A percentile compares a stretch with the other conserved stretches of the same genome.
These are phyloP conservation scores for Sebastes oblongus DNA, from an alignment of 2,797 vertebrate species.

Conservation along the genomic window DNA sequence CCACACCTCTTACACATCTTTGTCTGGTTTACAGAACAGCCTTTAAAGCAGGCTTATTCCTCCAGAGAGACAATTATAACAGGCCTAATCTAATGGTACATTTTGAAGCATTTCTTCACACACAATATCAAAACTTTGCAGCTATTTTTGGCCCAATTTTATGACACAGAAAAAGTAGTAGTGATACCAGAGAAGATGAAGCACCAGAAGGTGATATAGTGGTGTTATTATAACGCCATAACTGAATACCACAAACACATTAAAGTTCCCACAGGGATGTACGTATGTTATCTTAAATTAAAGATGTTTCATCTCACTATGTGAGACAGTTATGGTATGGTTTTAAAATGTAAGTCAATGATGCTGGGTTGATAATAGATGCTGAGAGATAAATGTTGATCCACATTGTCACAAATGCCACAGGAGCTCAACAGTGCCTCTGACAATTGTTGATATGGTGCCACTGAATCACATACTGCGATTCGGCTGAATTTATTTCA, in stretches of 20 bases:
- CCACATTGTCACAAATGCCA: conserved; percentile 41
- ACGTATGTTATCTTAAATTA: not conserved
- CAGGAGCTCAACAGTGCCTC: conserved; percentile 31
- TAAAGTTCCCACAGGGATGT: not conserved
- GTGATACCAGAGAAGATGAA: not conserved
- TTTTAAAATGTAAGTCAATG: not conserved
- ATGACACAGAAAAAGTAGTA: not conserved
- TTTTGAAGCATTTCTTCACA: not conserved
- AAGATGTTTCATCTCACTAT: not conserved
- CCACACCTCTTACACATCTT: not conserved
- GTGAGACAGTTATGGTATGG: not conserved
- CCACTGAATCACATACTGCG: conserved; percentile 18
- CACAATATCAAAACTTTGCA: not conserved
- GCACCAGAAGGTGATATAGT: not conserved
- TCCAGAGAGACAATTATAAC: not conserved
- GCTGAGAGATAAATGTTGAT: conserved; percentile 33
- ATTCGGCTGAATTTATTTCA: conserved; percentile 27
- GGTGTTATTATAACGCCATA: not conserved
- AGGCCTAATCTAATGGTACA: not conserved
- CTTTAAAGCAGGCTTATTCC: not conserved
- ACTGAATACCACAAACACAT: not conserved
- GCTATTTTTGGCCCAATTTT: not conserved
- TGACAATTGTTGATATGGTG: conserved; percentile 67
- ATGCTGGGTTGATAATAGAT: not conserved
- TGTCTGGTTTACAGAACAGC: not conserved